Evolutionary conservation across 2,888 invertebrate genomes (phyloP), one percentile per base, ranked within the genome.

Genomic region (Lathronympha strigana): DNA sequence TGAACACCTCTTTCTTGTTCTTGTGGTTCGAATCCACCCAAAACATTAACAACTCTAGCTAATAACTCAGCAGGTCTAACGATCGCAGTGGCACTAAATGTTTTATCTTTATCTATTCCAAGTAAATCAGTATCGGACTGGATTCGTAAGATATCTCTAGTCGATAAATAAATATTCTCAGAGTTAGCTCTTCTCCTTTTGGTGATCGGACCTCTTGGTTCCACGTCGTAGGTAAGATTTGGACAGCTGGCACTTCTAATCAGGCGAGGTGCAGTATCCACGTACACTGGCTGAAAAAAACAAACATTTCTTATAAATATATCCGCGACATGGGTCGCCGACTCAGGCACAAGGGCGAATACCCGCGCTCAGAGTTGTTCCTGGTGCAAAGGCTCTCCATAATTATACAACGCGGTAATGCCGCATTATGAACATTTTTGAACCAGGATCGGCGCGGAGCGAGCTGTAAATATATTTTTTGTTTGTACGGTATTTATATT

Each of bases 41-140:
- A 83, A 11, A 96, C 96, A 74, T 95, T 95, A 0, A 96, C 96
- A 47, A 97, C 94, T 79, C 95, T 94, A 0, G 96, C 95, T 61
- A 97, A 81, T 1, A 97, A 81, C 77, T 96, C 96, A 5, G 95
- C 95, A 6, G 96, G 96, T 75, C 96, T 95, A 0, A 96, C 93
- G 70, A 95, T 93, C 9, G 95, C 95, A 68, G 94, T 94, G 0
- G 94, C 93, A 19, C 94, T 94, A 77, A 96, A 96, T 0, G 97
- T 97, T 68, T 94, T 95, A 71, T 95, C 95, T 75, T 95, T 95
- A 80, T 97, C 96, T 70, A 97, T 96, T 45, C 94, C 93, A 67
- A 94, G 93, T 49, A 97, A 88, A 82, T 97, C 96, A 0, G 95
- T 95, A 73, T 97, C 97, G 0, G 97, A 97, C 70, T 95, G 94